Percentiles rank a stretch among this genome's conserved stretches.
These are phyloP conservation scores for Daubentonia madagascariensis DNA, from an alignment of 2,113 vertebrate genomes.

Conservation along the genomic window DNA sequence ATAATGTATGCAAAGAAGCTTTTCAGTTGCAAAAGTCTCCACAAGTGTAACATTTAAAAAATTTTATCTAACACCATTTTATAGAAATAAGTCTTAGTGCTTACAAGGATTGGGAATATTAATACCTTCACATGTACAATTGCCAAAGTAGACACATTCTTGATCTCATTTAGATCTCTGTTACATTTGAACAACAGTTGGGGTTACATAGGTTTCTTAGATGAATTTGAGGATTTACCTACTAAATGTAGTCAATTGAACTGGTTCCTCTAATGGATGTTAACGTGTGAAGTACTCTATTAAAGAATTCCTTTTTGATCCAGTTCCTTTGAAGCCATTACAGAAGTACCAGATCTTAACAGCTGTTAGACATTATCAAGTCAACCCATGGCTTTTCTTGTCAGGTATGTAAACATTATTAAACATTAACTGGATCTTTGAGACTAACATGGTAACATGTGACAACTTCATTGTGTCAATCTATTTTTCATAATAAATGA, in stretches of 20 bases:
- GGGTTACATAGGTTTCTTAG: slow-evolving; percentile 25
- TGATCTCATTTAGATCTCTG: slow-evolving; percentile 30
- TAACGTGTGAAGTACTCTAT: slow-evolving; percentile 54
- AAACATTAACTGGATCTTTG: slow-evolving; percentile 73
- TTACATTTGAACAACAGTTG: slow-evolving; percentile 33
- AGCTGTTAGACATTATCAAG: slow-evolving; percentile 47
- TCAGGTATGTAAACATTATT: slow-evolving; percentile 70
- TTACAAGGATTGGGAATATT: neutral
- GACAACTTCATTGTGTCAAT: slow-evolving; percentile 75
- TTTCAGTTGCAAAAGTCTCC: neutral
- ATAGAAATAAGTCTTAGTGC: neutral
- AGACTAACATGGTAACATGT: slow-evolving; percentile 41
- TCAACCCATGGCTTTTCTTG: slow-evolving; percentile 49
- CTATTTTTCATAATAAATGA: slow-evolving; percentile 80
- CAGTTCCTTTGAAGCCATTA: slow-evolving; percentile 57
- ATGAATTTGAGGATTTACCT: slow-evolving; percentile 55
- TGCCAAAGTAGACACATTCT: slow-evolving; percentile 11
- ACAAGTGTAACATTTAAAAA: neutral
- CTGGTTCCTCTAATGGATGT: slow-evolving; percentile 47
- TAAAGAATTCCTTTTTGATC: slow-evolving; percentile 68
- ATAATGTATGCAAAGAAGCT: neutral
- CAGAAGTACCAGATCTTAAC: slow-evolving; percentile 67
- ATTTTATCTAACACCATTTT: neutral
- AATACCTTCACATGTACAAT: neutral
- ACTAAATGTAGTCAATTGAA: slow-evolving; percentile 49